phyloP scores from a whole-genome alignment of 2,113 vertebrate species.

The Ceuthmochares aereus region DNA sequence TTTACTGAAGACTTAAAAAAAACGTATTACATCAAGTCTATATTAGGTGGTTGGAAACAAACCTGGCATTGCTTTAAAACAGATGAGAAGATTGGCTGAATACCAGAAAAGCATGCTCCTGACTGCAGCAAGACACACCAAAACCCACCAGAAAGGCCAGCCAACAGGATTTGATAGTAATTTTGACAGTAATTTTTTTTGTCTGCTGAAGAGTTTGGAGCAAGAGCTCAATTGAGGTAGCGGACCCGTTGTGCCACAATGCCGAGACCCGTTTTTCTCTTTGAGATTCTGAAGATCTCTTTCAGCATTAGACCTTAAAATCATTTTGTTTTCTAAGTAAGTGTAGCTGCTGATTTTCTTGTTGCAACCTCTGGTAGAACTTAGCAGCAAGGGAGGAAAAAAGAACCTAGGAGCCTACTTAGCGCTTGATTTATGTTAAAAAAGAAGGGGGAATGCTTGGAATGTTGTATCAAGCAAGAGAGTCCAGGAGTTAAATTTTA shows the following conservation, averaged over 20 bases:
- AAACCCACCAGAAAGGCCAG: neutral
- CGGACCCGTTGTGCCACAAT: neutral
- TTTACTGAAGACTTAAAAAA: neutral
- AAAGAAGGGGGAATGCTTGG: neutral
- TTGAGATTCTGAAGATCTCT: neutral
- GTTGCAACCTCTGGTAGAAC: neutral
- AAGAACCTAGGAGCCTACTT: neutral
- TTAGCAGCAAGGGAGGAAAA: neutral
- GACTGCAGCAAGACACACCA: accelerated
- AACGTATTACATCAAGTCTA: neutral
- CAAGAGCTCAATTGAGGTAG: neutral
- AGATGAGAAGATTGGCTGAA: accelerated
- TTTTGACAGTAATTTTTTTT: neutral
- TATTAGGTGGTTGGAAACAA: neutral
- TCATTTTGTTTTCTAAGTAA: neutral
- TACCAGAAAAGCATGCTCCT: accelerated
- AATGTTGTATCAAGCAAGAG: neutral
- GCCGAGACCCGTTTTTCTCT: neutral
- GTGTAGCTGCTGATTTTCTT: neutral
- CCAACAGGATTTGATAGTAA: neutral
- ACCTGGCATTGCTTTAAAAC: neutral
- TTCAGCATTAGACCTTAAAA: neutral
- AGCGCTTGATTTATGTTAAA: neutral
- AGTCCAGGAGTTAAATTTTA: neutral
- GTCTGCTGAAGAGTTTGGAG: neutral